Evolutionary conservation across 2,888 invertebrate genomes (phyloP).

Genomic region (Leucoma salicis): DNA sequence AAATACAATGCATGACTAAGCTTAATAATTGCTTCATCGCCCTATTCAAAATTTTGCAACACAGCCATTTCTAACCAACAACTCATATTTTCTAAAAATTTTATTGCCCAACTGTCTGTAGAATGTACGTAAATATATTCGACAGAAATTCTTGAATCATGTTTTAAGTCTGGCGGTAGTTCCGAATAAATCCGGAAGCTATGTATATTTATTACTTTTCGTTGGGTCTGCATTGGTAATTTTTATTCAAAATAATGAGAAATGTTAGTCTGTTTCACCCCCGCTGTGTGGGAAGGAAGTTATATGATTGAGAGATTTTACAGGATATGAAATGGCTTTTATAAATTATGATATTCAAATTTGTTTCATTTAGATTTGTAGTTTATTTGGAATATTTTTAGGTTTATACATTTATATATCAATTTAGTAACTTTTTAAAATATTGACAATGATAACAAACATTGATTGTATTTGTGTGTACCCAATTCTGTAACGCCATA

Average conservation of each 20-base stretch:
- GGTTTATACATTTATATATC: too few relatives aligned
- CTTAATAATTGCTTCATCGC: conserved; percentile 76
- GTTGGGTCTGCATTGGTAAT: conserved; percentile 41
- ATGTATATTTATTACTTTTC: conserved; percentile 58
- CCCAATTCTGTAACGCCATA: too few relatives aligned
- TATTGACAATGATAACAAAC: too few relatives aligned
- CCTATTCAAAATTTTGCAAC: conserved; percentile 27
- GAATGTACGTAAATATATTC: conserved; percentile 41
- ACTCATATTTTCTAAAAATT: conserved; percentile 10
- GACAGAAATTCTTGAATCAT: conserved; percentile 34
- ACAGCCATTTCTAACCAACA: not conserved
- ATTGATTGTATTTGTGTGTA: too few relatives aligned
- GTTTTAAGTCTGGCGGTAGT: conserved; percentile 38
- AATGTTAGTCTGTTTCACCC: conserved; percentile 40
- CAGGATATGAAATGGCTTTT: conserved; percentile 39
- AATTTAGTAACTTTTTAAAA: too few relatives aligned
- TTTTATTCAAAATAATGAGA: conserved; percentile 55
- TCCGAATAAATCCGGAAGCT: conserved; percentile 50
- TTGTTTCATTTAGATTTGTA: too few relatives aligned
- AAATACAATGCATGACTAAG: conserved; percentile 78
- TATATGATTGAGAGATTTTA: conserved; percentile 60
- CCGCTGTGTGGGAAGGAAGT: conserved; percentile 44
- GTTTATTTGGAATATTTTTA: too few relatives aligned
- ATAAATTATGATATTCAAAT: not conserved
- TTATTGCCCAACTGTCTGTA: conserved; percentile 2